Evolutionary conservation across 2,888 invertebrate genomes (phyloP).

Genomic region (Microctonus hyperodae): DNA sequence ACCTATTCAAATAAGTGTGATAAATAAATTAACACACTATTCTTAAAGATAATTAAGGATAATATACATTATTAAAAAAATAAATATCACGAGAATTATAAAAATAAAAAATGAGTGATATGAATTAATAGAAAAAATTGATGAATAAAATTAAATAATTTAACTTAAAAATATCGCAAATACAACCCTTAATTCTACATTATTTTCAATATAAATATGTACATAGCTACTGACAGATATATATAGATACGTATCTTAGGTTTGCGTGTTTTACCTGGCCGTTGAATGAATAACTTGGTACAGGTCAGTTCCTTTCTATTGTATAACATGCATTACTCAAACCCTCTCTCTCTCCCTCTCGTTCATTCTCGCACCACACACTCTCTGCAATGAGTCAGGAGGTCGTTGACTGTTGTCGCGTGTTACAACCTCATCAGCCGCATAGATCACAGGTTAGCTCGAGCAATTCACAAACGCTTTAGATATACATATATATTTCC

Average conservation of each 20-base stretch:
- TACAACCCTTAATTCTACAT: too few species aligned
- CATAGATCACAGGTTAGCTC: slow-evolving; percentile 19
- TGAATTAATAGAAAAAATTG: too few species aligned
- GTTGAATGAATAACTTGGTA: slow-evolving; percentile 37
- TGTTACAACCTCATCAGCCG: slow-evolving; percentile 54
- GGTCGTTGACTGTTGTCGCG: slow-evolving; percentile 60
- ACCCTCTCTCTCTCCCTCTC: neutral
- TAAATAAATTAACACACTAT: too few species aligned
- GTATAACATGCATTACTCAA: slow-evolving; percentile 8
- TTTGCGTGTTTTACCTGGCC: slow-evolving; percentile 7
- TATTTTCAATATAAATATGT: too few species aligned
- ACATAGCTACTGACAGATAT: too few species aligned
- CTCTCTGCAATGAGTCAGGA: slow-evolving; percentile 31
- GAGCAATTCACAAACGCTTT: slow-evolving; percentile 50
- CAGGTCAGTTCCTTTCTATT: slow-evolving; percentile 39
- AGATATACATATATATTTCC: slow-evolving; percentile 53
- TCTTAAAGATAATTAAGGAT: too few species aligned
- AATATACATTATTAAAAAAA: too few species aligned
- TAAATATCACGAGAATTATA: too few species aligned
- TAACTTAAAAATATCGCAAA: too few species aligned
- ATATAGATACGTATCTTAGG: neutral
- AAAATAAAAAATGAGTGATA: too few species aligned
- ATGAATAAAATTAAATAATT: too few species aligned
- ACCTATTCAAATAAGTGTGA: neutral
- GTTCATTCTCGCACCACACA: neutral